Evolutionary conservation across 2,113 vertebrate species (phyloP).

Genomic region (Poeciliopsis prolifica): DNA sequence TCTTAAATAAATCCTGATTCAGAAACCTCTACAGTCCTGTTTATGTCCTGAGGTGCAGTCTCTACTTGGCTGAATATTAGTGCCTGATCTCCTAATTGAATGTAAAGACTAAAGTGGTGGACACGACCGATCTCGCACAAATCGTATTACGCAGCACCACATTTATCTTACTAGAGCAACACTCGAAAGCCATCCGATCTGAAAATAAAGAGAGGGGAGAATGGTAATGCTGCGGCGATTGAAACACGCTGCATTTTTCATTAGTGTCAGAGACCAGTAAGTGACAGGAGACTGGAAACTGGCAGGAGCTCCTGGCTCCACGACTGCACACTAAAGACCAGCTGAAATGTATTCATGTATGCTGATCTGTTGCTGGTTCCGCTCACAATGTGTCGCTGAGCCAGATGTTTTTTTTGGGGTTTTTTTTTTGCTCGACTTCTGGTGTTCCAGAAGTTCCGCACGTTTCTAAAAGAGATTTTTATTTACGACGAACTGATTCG

Average conservation of each 20-base stretch:
- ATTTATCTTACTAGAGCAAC: conserved; percentile 64
- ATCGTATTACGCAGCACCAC: conserved; percentile 41
- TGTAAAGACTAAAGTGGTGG: conserved; percentile 3
- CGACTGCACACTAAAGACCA: conserved; percentile 52
- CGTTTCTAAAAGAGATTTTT: background rate
- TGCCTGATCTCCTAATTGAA: background rate
- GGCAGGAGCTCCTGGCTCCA: conserved; percentile 53
- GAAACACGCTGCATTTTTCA: conserved; percentile 64
- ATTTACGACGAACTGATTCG: conserved; percentile 8
- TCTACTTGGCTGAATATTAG: conserved; percentile 5
- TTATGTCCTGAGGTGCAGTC: background rate
- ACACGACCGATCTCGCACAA: background rate
- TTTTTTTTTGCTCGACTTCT: conserved; percentile 23
- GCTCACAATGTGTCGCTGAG: conserved; percentile 44
- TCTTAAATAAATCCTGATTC: background rate
- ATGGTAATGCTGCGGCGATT: conserved; percentile 59
- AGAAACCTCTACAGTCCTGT: background rate
- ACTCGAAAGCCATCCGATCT: conserved; percentile 63
- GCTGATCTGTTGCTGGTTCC: conserved; percentile 53
- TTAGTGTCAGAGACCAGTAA: conserved; percentile 65
- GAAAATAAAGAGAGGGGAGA: conserved; percentile 59
- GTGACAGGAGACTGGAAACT: conserved; percentile 71
- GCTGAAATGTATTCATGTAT: conserved; percentile 64
- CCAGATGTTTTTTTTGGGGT: conserved; percentile 54
- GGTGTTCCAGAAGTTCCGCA: background rate